These are phyloP conservation scores for Xanthia icteritia DNA, from an alignment of 2,888 invertebrate species.

Conservation along the genomic window DNA sequence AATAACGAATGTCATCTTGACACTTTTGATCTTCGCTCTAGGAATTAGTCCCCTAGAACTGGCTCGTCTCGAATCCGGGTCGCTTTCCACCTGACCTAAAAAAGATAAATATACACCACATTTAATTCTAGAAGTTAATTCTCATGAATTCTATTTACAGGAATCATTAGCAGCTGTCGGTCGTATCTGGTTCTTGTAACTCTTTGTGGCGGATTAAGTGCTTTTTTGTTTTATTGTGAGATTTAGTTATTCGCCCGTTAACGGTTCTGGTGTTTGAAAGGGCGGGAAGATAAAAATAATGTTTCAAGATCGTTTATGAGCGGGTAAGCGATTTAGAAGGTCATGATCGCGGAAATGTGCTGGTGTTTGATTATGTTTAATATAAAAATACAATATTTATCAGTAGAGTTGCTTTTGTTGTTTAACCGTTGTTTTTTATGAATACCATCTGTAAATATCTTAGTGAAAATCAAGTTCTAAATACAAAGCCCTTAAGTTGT, in stretches of 20 bases:
- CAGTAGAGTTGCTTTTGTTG: not conserved
- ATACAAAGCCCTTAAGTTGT: too few species aligned
- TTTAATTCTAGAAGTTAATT: slow-evolving; percentile 50
- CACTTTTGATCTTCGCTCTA: slow-evolving; percentile 98
- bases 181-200: slow-evolving; percentile 66
- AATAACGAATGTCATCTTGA: slow-evolving; percentile 99
- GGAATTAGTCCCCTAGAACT: slow-evolving; percentile 98
- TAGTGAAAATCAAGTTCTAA: too few species aligned
- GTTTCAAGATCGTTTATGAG: slow-evolving; percentile 35
- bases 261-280: slow-evolving; percentile 34
- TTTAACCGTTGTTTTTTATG: slow-evolving; percentile 1
- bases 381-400: slow-evolving; percentile 21
- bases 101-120: slow-evolving; percentile 55
- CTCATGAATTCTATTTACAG: slow-evolving; percentile 56
- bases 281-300: slow-evolving; percentile 48
- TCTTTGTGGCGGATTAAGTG: slow-evolving; percentile 47
- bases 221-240: slow-evolving; percentile 43
- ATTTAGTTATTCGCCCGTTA: slow-evolving; percentile 33
- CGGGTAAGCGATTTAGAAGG: slow-evolving; percentile 39
- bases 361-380: slow-evolving; percentile 28
- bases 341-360: slow-evolving; percentile 39
- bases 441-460: not conserved
- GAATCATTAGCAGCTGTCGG: slow-evolving; percentile 61
- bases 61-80: slow-evolving; percentile 93
- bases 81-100: slow-evolving; percentile 87